Conservation (phyloP, 2,113 vertebrate species). For the Talpa occidentalis region DNA sequence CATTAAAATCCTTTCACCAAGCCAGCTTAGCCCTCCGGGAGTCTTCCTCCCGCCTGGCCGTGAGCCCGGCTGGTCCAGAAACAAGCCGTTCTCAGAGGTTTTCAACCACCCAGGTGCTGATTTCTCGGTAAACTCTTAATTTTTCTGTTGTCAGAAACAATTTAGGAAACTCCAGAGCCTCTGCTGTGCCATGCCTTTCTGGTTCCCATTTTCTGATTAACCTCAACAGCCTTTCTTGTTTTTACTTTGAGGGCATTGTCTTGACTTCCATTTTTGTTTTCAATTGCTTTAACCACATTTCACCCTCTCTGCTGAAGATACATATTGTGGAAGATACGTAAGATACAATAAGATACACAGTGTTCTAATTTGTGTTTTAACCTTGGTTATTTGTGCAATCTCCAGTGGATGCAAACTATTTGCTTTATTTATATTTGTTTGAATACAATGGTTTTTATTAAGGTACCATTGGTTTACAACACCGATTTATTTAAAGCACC, state of each 20-base stretch:
- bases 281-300: background rate
- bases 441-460: too few species aligned
- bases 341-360: background rate
- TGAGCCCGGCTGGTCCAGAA: background rate
- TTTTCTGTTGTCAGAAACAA: slow-evolving; percentile 3
- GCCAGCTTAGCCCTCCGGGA: background rate
- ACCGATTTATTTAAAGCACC: background rate
- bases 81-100: background rate
- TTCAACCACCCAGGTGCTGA: background rate
- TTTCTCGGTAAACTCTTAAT: background rate
- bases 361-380: background rate
- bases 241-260: background rate
- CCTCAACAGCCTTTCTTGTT: background rate
- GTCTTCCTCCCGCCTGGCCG: background rate
- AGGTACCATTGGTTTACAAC: too few species aligned
- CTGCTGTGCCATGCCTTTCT: background rate
- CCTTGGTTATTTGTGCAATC: background rate
- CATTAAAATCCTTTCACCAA: slow-evolving; percentile 14
- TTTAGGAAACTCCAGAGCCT: background rate
- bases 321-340: too few species aligned
- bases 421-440: too few species aligned
- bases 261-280: background rate
- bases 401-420: background rate
- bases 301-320: background rate
- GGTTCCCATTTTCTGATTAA: background rate